phyloP scores from a whole-genome alignment of 2,888 invertebrate genomes.

The Cryptops parisi region DNA sequence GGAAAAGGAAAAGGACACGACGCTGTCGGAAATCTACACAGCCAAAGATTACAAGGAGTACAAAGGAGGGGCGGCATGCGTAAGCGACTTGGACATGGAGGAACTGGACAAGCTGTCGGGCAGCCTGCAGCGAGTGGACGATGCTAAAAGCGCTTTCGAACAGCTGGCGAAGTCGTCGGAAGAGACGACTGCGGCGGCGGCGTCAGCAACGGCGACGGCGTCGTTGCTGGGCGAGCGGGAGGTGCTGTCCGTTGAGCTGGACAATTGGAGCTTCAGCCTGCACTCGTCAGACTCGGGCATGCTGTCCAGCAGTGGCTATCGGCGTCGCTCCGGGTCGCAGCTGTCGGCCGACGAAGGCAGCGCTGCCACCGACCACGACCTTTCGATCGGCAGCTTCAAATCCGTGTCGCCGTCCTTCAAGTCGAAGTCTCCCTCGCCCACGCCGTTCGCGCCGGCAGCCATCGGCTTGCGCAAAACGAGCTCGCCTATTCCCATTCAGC shows the following conservation, averaged over 20 bases:
- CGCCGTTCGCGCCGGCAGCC: constrained; percentile 24
- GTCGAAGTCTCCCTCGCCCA: constrained; percentile 9
- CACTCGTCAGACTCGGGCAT: constrained; percentile 11
- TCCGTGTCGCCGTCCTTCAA: constrained; percentile 37
- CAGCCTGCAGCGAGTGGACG: constrained; percentile 49
- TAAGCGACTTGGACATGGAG: constrained; percentile 61
- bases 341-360: constrained; percentile 46
- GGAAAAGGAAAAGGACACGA: constrained; percentile 37
- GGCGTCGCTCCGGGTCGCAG: constrained; percentile 45
- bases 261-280: constrained; percentile 52
- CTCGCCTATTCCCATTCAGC: constrained; percentile 9
- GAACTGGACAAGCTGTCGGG: constrained; percentile 60
- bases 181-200: background rate
- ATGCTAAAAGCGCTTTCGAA: background rate
- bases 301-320: constrained; percentile 44
- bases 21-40: constrained; percentile 49
- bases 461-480: constrained; percentile 37
- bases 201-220: constrained; percentile 17
- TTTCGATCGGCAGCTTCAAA: constrained; percentile 28
- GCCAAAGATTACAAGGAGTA: constrained; percentile 65
- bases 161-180: background rate
- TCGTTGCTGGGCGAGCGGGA: constrained; percentile 30
- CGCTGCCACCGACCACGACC: constrained; percentile 49
- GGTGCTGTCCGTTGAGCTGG: constrained; percentile 27
- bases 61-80: constrained; percentile 54